Conservation (phyloP, 1,140 invertebrate genomes). For the Tenebrio molitor region DNA sequence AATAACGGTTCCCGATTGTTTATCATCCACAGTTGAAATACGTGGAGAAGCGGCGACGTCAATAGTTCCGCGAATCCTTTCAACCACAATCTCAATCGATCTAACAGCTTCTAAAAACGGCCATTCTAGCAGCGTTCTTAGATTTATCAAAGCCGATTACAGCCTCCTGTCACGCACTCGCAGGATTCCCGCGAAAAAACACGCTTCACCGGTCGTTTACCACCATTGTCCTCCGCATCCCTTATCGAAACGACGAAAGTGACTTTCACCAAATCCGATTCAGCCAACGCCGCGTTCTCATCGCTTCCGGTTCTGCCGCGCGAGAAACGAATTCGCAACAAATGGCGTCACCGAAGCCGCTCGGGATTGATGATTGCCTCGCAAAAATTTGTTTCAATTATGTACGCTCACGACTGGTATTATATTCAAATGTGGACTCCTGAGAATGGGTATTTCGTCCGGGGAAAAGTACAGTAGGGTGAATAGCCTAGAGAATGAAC, state of each 20-base stretch:
- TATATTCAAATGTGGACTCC: constrained; percentile 16
- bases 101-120: constrained; percentile 38
- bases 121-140: constrained; percentile 21
- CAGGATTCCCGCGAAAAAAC: neutral
- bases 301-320: too few species aligned
- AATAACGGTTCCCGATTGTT: too few species aligned
- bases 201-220: neutral
- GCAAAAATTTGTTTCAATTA: constrained; percentile 33
- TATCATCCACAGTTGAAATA: too few species aligned
- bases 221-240: neutral
- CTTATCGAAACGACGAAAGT: neutral
- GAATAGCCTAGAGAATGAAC: too few species aligned
- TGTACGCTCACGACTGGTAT: constrained; percentile 21
- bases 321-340: too few species aligned
- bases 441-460: too few species aligned
- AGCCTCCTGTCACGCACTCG: constrained; percentile 40
- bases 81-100: constrained; percentile 28
- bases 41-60: constrained; percentile 1
- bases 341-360: too few species aligned
- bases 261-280: too few species aligned
- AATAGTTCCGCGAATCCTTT: constrained; percentile 17
- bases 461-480: too few species aligned
- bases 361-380: neutral
- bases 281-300: too few species aligned
- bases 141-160: constrained; percentile 20